Base-by-base conservation (phyloP, 2,888 invertebrate genomes). In the Lasioglossum villosulum region DNA sequence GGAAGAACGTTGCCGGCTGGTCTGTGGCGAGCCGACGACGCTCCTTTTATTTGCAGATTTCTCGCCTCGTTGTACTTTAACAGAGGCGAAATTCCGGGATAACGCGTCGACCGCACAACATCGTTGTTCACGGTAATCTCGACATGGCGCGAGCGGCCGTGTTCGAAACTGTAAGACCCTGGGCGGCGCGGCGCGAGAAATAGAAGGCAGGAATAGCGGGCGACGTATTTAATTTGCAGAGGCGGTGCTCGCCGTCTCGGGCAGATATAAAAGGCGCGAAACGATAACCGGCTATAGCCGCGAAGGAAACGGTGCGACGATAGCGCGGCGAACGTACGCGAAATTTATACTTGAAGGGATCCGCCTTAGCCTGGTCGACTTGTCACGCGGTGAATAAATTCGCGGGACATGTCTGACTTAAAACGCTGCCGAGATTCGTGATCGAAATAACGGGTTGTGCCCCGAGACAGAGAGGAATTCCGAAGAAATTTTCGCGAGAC, bases 191-290 rank as follows among this genome's bases (percentile, higher is more conserved):
- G 85, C 68, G 89, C 81, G 79, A 78, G 82, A 80, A 84, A 72
- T n/a, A 12, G 56, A 56, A 56, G 56, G 4, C n/a, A 56, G 73
- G 63, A 83, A 78, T 1, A 52, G 80, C 70, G 77, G 34, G 48
- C 42, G 77, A 85, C 88, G 90, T 91, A 92, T 91, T 92, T 91
- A 92, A 92, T 92, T 92, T 89, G 86, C 83, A 83, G 74, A 80
- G 68, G 42, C 68, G 81, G 73, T 72, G 75, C 59, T 74, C 27
- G 59, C n/a, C 56, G 56, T 56, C n/a, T n/a, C 56, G 56, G 12
- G 34, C 68, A 66, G 80, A 86, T 89, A 77, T 89, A 88, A 90
- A 90, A 89, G 76, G 80, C 82, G 86, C 75, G 88, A 90, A 90
- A 90, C 82, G 88, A 91, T 92, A 91, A 91, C 88, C 86, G 74